Percentiles rank a stretch among this genome's conserved stretches.
Conservation (phyloP, 2,113 vertebrate genomes). For the Microcebus jonahi region DNA sequence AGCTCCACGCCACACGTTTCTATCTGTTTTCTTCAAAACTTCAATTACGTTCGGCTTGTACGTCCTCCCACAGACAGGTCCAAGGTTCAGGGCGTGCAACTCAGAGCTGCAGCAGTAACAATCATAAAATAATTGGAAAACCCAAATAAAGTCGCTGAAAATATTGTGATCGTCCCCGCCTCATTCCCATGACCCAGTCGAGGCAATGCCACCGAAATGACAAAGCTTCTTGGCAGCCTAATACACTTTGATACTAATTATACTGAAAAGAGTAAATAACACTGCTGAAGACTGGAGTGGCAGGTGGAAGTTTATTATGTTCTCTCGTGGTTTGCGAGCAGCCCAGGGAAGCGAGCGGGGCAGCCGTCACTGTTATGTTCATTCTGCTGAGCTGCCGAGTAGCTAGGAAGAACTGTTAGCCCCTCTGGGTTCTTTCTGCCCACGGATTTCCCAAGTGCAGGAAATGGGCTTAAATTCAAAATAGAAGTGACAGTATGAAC, state of each 20-base stretch:
- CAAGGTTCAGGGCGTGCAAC: background rate
- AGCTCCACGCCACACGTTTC: background rate
- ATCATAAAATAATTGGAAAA: background rate
- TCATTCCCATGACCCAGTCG: background rate
- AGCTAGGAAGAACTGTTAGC: background rate
- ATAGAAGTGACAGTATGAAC: background rate
- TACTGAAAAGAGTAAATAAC: background rate
- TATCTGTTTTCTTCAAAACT: constrained; percentile 26
- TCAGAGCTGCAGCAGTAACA: background rate
- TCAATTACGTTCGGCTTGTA: background rate
- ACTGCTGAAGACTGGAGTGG: background rate
- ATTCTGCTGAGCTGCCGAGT: background rate
- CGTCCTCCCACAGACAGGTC: background rate
- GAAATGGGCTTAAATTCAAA: background rate
- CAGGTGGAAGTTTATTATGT: rapidly evolving
- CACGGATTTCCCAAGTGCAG: background rate
- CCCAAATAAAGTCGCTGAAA: constrained; percentile 22
- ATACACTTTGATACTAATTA: background rate
- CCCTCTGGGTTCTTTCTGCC: background rate
- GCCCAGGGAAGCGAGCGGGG: background rate
- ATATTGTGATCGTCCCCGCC: background rate
- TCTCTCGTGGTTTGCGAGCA: background rate
- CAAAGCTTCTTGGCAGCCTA: background rate
- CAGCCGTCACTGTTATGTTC: background rate
- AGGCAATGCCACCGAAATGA: background rate